A percentile compares a stretch with the other conserved stretches of the same genome.
These are phyloP conservation scores for Perizoma affinitatum DNA, from an alignment of 2,888 invertebrate species.

Conservation along the genomic window DNA sequence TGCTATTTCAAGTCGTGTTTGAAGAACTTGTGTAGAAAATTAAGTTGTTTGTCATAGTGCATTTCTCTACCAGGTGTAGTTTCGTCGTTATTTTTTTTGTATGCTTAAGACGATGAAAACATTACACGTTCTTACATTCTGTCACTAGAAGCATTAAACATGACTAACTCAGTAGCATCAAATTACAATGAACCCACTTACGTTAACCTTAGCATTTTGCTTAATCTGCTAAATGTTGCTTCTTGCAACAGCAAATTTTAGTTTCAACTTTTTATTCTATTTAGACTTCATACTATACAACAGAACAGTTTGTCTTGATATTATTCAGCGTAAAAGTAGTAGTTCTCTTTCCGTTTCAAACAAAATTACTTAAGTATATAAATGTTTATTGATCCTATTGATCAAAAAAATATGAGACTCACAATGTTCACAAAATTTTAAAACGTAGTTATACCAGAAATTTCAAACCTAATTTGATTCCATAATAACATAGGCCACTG, in stretches of 20 bases:
- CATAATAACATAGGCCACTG: too few species aligned
- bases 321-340: too few species aligned
- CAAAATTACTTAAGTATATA: too few species aligned
- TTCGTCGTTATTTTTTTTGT: slow-evolving; percentile 17
- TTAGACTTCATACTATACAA: slow-evolving; percentile 5
- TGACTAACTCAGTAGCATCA: background rate
- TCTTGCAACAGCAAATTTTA: slow-evolving; percentile 4
- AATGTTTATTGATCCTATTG: too few species aligned
- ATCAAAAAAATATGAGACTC: too few species aligned
- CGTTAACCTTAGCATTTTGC: slow-evolving; percentile 9
- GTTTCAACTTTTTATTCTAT: slow-evolving; percentile 10
- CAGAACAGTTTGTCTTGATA: background rate
- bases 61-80: slow-evolving; percentile 19
- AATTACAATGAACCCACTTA: slow-evolving; percentile 5
- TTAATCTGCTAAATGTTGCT: slow-evolving; percentile 12
- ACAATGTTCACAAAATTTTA: too few species aligned
- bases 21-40: slow-evolving; percentile 30
- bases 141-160: slow-evolving; percentile 14
- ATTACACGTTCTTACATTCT: slow-evolving; percentile 16
- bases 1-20: slow-evolving; percentile 23
- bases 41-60: slow-evolving; percentile 28
- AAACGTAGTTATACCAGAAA: too few species aligned
- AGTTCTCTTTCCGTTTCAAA: too few species aligned
- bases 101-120: background rate
- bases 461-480: too few species aligned